Evolutionary conservation across 2,113 vertebrate species (phyloP).

Genomic region (Zapus hudsonius): DNA sequence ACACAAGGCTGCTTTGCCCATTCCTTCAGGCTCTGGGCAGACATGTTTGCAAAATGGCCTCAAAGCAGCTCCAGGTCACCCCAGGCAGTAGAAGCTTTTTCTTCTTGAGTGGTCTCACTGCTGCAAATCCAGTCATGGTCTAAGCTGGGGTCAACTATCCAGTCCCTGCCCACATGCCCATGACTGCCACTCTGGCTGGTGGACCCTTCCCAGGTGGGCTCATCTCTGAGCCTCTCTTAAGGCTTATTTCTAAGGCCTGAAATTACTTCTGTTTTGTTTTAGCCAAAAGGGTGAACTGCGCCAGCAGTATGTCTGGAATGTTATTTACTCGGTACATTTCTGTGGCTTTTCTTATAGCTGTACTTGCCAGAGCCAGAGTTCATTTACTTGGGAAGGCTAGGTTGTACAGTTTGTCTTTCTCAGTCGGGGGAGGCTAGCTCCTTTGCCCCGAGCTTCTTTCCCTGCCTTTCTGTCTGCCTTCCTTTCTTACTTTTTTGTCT

Average conservation of each 20-base stretch:
- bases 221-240: constrained; percentile 33
- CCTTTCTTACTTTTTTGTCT: not conserved
- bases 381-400: constrained; percentile 72
- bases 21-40: not conserved
- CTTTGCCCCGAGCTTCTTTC: not conserved
- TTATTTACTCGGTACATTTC: constrained; percentile 85
- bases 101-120: not conserved
- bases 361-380: constrained; percentile 67
- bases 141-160: not conserved
- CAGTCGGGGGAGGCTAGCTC: constrained; percentile 14
- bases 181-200: not conserved
- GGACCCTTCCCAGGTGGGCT: constrained; percentile 42
- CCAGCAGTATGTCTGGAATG: constrained; percentile 87
- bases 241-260: constrained; percentile 73
- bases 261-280: constrained; percentile 82
- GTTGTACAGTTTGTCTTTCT: constrained; percentile 61
- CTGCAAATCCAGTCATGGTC: not conserved
- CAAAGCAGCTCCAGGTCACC: not conserved
- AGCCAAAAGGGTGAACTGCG: constrained; percentile 70
- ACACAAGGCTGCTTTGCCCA: not conserved
- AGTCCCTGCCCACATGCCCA: not conserved
- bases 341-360: constrained; percentile 80
- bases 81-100: not conserved
- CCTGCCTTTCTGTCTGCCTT: not conserved
- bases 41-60: not conserved